A percentile compares a stretch with the other conserved stretches of the same genome.
phyloP scores from a whole-genome alignment of 2,113 vertebrate species.

The Phylloscopus trochilus region DNA sequence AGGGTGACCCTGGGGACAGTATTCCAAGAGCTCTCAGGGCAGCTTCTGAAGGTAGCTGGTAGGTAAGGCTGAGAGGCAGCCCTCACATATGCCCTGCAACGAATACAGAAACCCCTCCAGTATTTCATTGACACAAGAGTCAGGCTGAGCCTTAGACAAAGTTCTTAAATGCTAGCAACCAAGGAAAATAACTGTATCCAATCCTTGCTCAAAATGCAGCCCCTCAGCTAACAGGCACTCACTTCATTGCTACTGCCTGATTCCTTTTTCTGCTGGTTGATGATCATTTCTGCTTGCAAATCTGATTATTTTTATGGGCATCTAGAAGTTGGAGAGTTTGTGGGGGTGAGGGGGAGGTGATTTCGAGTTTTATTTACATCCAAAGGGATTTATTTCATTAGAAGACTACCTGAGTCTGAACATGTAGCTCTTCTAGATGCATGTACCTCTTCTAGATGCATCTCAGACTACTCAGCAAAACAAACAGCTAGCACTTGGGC shows the following conservation, averaged over 20 bases:
- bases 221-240: neutral
- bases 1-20: neutral
- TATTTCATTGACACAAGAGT: neutral
- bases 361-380: neutral
- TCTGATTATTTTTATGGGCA: neutral
- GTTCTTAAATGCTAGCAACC: neutral
- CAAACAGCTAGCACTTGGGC: neutral
- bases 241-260: neutral
- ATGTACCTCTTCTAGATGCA: neutral
- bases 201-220: neutral
- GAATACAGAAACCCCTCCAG: neutral
- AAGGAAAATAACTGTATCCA: neutral
- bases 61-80: neutral
- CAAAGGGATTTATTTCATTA: neutral
- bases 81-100: neutral
- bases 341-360: accelerated
- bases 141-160: neutral
- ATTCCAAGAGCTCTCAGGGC: neutral
- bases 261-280: neutral
- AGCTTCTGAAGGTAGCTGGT: neutral
- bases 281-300: neutral
- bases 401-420: neutral
- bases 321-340: neutral
- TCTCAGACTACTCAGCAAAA: neutral
- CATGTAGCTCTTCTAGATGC: neutral